These are phyloP conservation scores for Montipora cactus DNA, from an alignment of 64 coral and sea anemone genomes.

Conservation along the genomic window DNA sequence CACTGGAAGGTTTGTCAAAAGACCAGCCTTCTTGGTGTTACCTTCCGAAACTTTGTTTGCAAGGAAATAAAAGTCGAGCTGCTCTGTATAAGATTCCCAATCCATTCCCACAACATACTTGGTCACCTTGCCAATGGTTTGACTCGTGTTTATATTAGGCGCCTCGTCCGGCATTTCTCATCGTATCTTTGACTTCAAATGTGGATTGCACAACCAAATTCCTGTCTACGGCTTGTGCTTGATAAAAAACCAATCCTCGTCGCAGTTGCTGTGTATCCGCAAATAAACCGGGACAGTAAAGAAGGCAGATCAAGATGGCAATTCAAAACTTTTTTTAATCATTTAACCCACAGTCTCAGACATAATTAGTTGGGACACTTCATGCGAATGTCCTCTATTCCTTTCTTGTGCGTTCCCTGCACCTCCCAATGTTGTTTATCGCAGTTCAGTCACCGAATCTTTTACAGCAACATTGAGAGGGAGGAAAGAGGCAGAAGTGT, in stretches of 20 bases:
- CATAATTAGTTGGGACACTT: too few species aligned
- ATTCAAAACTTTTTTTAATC: neutral
- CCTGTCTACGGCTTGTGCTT: neutral
- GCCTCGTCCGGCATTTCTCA: neutral
- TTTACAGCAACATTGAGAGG: too few species aligned
- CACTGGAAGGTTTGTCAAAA: conserved; percentile 30
- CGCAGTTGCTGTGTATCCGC: neutral
- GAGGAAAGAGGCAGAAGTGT: too few species aligned
- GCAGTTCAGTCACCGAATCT: too few species aligned
- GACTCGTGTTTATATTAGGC: neutral
- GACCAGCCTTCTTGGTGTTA: conserved; percentile 34
- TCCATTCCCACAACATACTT: conserved; percentile 38
- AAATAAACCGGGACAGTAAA: too few species aligned
- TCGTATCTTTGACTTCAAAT: neutral
- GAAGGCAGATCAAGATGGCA: neutral
- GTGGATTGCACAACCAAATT: neutral
- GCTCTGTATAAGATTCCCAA: conserved; percentile 40
- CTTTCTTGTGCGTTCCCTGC: too few species aligned
- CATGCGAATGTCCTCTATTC: too few species aligned
- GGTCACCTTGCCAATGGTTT: conserved; percentile 10
- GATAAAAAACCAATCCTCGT: neutral
- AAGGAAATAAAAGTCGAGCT: conserved; percentile 2
- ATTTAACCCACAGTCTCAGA: too few species aligned
- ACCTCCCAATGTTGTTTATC: too few species aligned
- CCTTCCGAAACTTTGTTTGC: neutral